phyloP scores from a whole-genome alignment of 2,797 vertebrate species.

The Coendou prehensilis region DNA sequence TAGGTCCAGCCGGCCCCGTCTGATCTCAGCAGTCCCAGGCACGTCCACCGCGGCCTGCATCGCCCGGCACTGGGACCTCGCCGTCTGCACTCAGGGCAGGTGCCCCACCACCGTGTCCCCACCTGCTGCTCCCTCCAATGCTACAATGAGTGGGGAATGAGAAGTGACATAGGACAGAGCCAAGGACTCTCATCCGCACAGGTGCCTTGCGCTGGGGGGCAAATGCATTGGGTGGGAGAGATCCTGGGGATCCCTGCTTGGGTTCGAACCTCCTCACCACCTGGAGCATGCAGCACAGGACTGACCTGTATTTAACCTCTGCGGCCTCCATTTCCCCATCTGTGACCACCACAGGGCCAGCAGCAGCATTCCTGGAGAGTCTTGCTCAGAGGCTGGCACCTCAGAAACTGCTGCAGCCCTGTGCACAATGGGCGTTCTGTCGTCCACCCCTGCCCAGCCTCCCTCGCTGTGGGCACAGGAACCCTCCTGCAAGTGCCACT shows the following conservation, averaged over 20 bases:
- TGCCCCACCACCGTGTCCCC: not conserved
- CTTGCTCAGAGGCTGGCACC: accelerated
- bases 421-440: not conserved
- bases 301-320: too few relatives aligned
- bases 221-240: not conserved
- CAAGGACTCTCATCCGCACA: too few relatives aligned
- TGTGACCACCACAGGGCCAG: not conserved
- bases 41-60: accelerated
- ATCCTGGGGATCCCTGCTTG: accelerated
- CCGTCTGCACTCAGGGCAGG: accelerated
- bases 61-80: accelerated
- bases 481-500: not conserved
- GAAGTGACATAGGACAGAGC: too few relatives aligned
- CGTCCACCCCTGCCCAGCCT: not conserved
- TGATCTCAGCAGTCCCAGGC: not conserved
- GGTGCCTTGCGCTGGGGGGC: too few relatives aligned
- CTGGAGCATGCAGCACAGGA: accelerated
- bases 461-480: not conserved
- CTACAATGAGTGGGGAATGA: not conserved
- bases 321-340: not conserved
- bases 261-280: not conserved
- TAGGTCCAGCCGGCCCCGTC: not conserved
- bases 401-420: not conserved
- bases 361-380: not conserved
- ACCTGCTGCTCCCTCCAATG: too few relatives aligned